phyloP scores from a whole-genome alignment of 1,140 invertebrate species.

The Zaprionus inermis region DNA sequence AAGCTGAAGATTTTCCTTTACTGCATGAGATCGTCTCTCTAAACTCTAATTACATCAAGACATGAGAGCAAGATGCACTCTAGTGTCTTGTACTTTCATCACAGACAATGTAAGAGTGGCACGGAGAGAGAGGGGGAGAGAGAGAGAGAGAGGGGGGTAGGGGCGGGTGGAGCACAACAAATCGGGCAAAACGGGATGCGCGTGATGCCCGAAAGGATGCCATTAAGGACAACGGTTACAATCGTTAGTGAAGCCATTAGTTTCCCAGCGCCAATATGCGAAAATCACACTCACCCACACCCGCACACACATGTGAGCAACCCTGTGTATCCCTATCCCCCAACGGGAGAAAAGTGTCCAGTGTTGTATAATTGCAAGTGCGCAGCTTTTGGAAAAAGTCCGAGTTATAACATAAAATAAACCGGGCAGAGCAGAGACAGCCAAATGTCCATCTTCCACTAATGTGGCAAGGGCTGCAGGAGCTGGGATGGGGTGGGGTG shows the following conservation, averaged over 20 bases:
- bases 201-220: constrained; percentile 76
- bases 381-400: constrained; percentile 64
- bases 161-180: constrained; percentile 38
- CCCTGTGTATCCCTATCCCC: too few species aligned
- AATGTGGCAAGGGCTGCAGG: constrained; percentile 49
- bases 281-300: constrained; percentile 63
- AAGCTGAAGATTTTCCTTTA: background rate
- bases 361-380: constrained; percentile 77
- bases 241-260: constrained; percentile 82
- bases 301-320: constrained; percentile 24
- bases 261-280: constrained; percentile 75
- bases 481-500: background rate
- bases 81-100: constrained; percentile 44
- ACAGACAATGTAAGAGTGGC: constrained; percentile 12
- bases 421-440: constrained; percentile 44
- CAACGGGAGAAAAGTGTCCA: constrained; percentile 44
- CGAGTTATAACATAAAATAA: constrained; percentile 78
- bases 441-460: constrained; percentile 75
- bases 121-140: background rate
- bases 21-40: background rate
- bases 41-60: constrained; percentile 45
- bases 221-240: constrained; percentile 82
- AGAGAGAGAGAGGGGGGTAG: background rate
- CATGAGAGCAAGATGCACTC: constrained; percentile 13
- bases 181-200: constrained; percentile 59